Conservation (phyloP, 2,113 vertebrate species). For the Clupea harengus region DNA sequence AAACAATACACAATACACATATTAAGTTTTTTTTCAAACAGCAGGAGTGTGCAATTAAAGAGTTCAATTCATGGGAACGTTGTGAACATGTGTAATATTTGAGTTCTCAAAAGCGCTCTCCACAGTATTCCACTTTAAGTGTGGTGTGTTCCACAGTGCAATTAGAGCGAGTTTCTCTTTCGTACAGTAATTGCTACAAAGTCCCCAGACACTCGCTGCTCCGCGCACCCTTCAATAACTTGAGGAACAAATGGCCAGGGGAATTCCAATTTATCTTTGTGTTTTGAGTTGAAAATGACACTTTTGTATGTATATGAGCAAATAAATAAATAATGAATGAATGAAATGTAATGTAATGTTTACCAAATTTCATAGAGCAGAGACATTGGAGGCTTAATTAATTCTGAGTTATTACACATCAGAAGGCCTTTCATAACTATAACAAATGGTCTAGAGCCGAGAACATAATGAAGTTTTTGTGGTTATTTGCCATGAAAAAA, state of each 20-base stretch:
- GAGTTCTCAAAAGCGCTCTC: background rate
- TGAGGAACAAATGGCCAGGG: background rate
- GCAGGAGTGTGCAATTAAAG: too few species aligned
- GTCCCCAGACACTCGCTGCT: background rate
- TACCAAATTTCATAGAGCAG: slow-evolving; percentile 38
- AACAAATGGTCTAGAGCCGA: slow-evolving; percentile 44
- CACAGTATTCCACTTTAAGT: background rate
- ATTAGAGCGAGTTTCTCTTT: background rate
- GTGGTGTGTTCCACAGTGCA: background rate
- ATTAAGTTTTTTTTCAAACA: too few species aligned
- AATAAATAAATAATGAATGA: background rate
- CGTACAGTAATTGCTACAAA: background rate
- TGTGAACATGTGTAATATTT: background rate
- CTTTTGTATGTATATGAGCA: background rate
- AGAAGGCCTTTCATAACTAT: slow-evolving; percentile 35
- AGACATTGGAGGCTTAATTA: slow-evolving; percentile 44
- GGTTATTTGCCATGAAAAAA: slow-evolving; percentile 41
- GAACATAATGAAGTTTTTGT: slow-evolving; percentile 46
- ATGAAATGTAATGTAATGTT: slow-evolving; percentile 32
- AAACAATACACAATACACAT: too few species aligned
- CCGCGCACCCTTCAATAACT: background rate
- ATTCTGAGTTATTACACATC: slow-evolving; percentile 45
- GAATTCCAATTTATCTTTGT: slow-evolving; percentile 4
- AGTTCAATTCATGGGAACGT: background rate
- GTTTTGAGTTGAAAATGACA: background rate